Evolutionary conservation across 2,113 vertebrate genomes (phyloP), one percentile per base, ranked within the genome.

Genomic region (Tamias sibiricus): DNA sequence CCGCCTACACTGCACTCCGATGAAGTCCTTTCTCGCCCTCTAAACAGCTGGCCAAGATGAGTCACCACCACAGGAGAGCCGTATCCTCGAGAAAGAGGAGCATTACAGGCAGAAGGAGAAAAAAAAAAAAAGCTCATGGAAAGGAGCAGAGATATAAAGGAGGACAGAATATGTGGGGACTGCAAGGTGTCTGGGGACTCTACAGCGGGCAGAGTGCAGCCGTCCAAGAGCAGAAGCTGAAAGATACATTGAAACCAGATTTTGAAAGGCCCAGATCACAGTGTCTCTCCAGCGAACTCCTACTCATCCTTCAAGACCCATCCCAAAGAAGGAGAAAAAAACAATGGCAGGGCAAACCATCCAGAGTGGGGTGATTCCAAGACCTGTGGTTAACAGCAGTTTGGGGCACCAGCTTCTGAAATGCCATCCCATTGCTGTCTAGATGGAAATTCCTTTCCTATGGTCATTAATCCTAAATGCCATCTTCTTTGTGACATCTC

Each of bases 31-130:
- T 71, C 49, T 85, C 0, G 35, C 69, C 95, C 95, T 96, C 94
- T 90, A 42, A 77, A 87, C 96, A 97, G 94, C 97, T 95, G 97
- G 94, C 92, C 47, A 77, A 32, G 28, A 64, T 98, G 96, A 97
- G 95, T 97, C 97, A 95, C 37, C 79, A 32, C 44, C 75, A 66
- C 85, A 84, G 84, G 52, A 90, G 74, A 96, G 77, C 17, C 35
- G 2, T 24, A 37, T 54, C 74, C 37, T 68, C 22, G 80, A 72
- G 37, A 79, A 40, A 1, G 47, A 95, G 47, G 64, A 59, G 8
- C 57, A 24, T 59, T 30, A 24, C 37, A 47, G 59, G 28, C 59
- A 66, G 92, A 1, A 37, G 64, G 16, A 13, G 4, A 13, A n/a
- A n/a, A n/a, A n/a, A n/a, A n/a, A n/a, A n/a, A 7, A 2, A 49